Evolutionary conservation across 2,888 invertebrate genomes (phyloP).

Genomic region (Reticulitermes lucifugus): DNA sequence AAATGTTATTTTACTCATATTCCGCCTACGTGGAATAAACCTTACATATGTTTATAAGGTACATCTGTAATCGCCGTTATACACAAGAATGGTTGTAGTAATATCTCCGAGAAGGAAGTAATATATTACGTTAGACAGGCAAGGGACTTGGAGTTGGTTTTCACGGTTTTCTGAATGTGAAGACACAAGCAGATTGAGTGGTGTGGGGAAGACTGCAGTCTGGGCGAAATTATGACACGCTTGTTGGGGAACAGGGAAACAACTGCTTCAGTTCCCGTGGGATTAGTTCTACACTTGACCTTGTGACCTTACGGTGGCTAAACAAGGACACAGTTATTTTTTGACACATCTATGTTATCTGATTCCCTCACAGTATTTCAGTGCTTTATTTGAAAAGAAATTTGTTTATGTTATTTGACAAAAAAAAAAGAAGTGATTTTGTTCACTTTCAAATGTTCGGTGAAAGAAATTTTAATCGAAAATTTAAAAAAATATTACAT

Average conservation of each 20-base stretch:
- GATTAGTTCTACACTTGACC: not conserved
- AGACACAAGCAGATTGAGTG: not conserved
- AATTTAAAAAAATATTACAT: too few relatives aligned
- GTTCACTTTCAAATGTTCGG: too few relatives aligned
- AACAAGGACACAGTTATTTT: too few relatives aligned
- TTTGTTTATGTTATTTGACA: too few relatives aligned
- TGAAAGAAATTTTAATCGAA: too few relatives aligned
- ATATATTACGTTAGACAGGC: slow-evolving; percentile 5
- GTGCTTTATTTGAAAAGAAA: too few relatives aligned
- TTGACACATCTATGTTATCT: too few relatives aligned
- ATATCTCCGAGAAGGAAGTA: not conserved
- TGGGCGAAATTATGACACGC: not conserved
- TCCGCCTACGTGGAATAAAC: too few relatives aligned
- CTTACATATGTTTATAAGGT: too few relatives aligned
- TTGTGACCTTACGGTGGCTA: not conserved
- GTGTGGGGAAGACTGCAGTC: not conserved
- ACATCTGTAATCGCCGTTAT: not conserved
- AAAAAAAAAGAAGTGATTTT: too few relatives aligned
- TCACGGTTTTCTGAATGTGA: not conserved
- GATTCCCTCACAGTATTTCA: too few relatives aligned
- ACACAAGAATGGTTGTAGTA: not conserved
- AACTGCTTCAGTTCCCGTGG: not conserved
- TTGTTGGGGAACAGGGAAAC: not conserved
- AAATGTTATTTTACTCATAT: too few relatives aligned
- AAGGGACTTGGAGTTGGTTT: not conserved